phyloP scores from a whole-genome alignment of 92 coral and sea anemone species.

The Porites evermanni region DNA sequence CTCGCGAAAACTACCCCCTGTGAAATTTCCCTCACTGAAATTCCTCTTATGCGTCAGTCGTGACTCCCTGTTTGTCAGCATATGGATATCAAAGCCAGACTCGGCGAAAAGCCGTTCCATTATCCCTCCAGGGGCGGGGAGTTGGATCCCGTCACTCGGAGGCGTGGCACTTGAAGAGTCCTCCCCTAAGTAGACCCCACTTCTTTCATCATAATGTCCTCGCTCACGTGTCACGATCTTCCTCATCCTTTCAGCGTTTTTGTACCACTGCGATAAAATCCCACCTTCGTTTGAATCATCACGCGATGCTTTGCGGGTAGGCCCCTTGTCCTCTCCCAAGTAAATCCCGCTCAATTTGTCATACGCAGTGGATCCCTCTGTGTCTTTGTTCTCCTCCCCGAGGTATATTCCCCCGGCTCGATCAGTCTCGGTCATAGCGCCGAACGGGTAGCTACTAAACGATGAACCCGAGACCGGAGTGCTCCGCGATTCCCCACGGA shows the following conservation, averaged over 20 bases:
- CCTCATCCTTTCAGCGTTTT: conserved; percentile 83
- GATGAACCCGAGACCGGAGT: conserved; percentile 14
- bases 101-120: conserved; percentile 64
- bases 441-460: conserved; percentile 31
- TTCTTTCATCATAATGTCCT: conserved; percentile 92
- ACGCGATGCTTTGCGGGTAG: conserved; percentile 44
- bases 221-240: conserved; percentile 83
- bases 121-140: conserved; percentile 81
- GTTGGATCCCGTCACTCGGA: conserved; percentile 52
- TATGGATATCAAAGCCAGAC: conserved; percentile 1
- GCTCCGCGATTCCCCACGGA: background rate
- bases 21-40: conserved; percentile 76
- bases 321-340: conserved; percentile 81
- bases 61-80: conserved; percentile 20
- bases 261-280: conserved; percentile 82
- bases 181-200: conserved; percentile 96
- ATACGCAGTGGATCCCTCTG: conserved; percentile 78
- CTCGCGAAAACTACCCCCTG: conserved; percentile 28
- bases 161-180: conserved; percentile 72
- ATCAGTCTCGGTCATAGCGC: conserved; percentile 66
- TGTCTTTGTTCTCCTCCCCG: conserved; percentile 69
- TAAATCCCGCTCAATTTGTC: conserved; percentile 95
- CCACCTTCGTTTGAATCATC: conserved; percentile 65
- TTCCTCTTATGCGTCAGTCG: conserved; percentile 72
- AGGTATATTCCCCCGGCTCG: conserved; percentile 68